These are phyloP conservation scores for Drosophila rubida DNA, from an alignment of 2,888 invertebrate genomes.

Conservation along the genomic window DNA sequence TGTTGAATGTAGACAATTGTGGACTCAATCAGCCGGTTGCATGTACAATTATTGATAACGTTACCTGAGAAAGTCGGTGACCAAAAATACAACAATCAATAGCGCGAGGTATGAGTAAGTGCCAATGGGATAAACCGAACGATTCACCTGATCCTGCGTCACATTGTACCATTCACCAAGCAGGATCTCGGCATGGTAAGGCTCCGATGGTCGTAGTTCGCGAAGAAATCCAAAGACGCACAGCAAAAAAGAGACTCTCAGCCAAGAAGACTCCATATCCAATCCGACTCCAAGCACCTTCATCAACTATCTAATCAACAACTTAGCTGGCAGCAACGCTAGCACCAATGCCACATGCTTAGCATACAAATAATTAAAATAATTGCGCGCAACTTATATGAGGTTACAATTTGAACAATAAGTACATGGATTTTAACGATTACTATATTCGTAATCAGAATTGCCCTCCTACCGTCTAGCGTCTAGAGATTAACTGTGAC, in stretches of 20 bases:
- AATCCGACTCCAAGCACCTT: constrained; percentile 7
- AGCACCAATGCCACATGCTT: neutral
- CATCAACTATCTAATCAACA: constrained; percentile 48
- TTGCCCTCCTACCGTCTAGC: neutral
- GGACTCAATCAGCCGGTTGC: neutral
- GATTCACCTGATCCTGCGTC: constrained; percentile 86
- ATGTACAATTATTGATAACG: neutral
- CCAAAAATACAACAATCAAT: constrained; percentile 91
- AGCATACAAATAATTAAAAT: constrained; percentile 53
- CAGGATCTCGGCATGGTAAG: constrained; percentile 93
- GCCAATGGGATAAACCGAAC: constrained; percentile 92
- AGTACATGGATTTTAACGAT: constrained; percentile 33
- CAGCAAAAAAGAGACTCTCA: constrained; percentile 89
- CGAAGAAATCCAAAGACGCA: constrained; percentile 93
- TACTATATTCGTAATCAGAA: constrained; percentile 38
- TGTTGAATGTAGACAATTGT: constrained; percentile 42
- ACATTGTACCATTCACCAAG: constrained; percentile 91
- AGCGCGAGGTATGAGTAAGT: constrained; percentile 94
- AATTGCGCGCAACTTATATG: constrained; percentile 49
- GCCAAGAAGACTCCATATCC: constrained; percentile 85
- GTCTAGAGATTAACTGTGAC: constrained; percentile 14
- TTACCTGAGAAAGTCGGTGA: constrained; percentile 90
- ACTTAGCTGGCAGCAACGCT: neutral
- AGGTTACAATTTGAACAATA: constrained; percentile 34
- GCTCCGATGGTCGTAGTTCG: constrained; percentile 93